Conservation (phyloP, 1,140 invertebrate species). For the Polyergus mexicanus region DNA sequence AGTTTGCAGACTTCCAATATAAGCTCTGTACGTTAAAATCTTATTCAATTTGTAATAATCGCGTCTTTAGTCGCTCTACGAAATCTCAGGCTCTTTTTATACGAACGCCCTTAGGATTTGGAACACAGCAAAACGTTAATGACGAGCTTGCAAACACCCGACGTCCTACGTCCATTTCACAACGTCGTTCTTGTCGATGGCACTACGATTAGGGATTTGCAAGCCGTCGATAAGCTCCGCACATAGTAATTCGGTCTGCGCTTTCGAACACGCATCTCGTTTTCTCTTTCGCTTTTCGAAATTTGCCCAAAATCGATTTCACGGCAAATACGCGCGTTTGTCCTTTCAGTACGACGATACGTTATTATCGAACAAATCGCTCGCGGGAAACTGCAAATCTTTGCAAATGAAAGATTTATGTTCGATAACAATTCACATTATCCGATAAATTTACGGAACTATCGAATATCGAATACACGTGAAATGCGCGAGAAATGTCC, state of each 20-base stretch:
- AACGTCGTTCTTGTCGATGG: background rate
- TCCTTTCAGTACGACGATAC: too few relatives aligned
- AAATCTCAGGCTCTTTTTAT: constrained; percentile 45
- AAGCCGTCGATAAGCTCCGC: constrained; percentile 48
- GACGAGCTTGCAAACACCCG: constrained; percentile 41
- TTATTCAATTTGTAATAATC: constrained; percentile 41
- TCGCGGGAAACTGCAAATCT: background rate
- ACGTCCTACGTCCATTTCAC: background rate
- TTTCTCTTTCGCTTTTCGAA: background rate
- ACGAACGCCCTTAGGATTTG: constrained; percentile 40
- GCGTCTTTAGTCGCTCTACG: constrained; percentile 11
- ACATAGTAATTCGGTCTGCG: constrained; percentile 43
- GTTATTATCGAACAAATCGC: constrained; percentile 15
- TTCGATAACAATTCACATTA: background rate
- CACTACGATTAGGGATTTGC: constrained; percentile 19
- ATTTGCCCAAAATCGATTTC: constrained; percentile 35
- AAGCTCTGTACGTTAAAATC: constrained; percentile 70
- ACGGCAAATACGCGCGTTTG: constrained; percentile 30
- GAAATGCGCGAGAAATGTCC: background rate
- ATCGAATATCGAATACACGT: background rate
- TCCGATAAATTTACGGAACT: background rate
- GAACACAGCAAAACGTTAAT: constrained; percentile 47
- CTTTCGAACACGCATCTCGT: constrained; percentile 32
- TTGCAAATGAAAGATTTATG: too few relatives aligned
- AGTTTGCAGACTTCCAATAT: constrained; percentile 71